Base-by-base conservation (phyloP, 2,888 invertebrate genomes). In the Trissoscelio sp. region DNA sequence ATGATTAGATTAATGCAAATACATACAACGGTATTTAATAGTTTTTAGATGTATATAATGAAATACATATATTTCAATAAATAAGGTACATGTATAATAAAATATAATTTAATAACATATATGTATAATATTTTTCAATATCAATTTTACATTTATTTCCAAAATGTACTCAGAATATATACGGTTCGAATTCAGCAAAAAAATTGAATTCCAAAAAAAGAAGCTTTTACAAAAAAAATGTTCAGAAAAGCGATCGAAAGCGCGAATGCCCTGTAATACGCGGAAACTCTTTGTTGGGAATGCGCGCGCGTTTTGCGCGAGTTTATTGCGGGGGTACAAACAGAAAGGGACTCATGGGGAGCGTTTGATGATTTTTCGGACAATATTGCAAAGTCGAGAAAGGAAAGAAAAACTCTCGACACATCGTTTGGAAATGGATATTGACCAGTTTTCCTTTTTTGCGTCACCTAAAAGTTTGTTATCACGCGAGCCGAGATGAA, bases 351-450 rank as follows among this genome's bases (percentile, higher is more conserved):
- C n/a, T 28, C 22, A 28, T 39, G 12, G 42, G 42, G 37, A 31
- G 58, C 42, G 60, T 24, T 46, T 73, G 55, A 51, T 53, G 42
- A 66, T n/a, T 66, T 72, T 64, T 58, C 58, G 66, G 48, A 72
- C 66, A 46, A 66, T 66, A 66, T 72, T 79, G 53, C 67, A 24
- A n/a, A 18, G 31, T 53, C 7, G 14, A 48, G 44, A 11, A 58
- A 28, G 14, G 31, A 44, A 48, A 66, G 31, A 9, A 16, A 67
- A 53, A 44, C 34, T 57, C 28, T 46, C 22, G 16, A 28, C 46
- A 34, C 14, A 16, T 46, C 62, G 28, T 48, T 55, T 39, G 12
- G 42, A 60, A 39, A 60, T 60, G 70, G 24, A 58, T 70, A 58
- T 58, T 58, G 58, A 58, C 46, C 34, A 55, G 20, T 44, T 24